Percentiles rank a stretch among this genome's conserved stretches.
Conservation (phyloP, 1,140 invertebrate genomes). For the Neuroterus valhalla region DNA sequence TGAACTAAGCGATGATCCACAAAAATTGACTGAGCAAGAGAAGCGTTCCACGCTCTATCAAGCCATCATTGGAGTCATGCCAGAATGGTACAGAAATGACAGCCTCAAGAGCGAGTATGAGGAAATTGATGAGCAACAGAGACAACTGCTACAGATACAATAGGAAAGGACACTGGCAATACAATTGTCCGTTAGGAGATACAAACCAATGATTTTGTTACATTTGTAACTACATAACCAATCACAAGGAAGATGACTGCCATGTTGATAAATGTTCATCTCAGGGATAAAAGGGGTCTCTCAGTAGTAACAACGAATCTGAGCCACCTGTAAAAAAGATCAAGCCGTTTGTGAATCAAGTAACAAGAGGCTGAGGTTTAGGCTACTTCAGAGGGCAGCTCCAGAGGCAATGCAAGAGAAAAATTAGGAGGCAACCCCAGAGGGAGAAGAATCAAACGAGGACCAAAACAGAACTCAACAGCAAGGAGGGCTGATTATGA, state of each 20-base stretch:
- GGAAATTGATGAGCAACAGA: slow-evolving; percentile 30
- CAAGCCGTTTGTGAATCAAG: slow-evolving; percentile 15
- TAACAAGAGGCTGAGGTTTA: slow-evolving; percentile 11
- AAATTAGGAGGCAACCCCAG: slow-evolving; percentile 16
- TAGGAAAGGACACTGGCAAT: slow-evolving; percentile 40
- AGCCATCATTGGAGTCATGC: slow-evolving; percentile 43
- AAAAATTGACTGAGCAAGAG: slow-evolving; percentile 47
- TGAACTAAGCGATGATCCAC: slow-evolving; percentile 41
- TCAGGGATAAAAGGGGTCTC: slow-evolving; percentile 37
- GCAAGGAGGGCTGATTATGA: slow-evolving; percentile 43
- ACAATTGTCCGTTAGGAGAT: slow-evolving; percentile 36
- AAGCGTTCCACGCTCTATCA: slow-evolving; percentile 53
- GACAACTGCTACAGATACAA: slow-evolving; percentile 43
- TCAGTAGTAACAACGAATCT: slow-evolving; percentile 14
- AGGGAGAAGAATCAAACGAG: slow-evolving; percentile 35
- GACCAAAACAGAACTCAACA: slow-evolving; percentile 27
- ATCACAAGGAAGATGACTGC: slow-evolving; percentile 45
- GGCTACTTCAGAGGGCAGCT: slow-evolving; percentile 32
- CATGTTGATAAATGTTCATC: neutral
- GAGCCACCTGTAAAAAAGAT: slow-evolving; percentile 34
- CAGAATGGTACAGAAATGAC: slow-evolving; percentile 39
- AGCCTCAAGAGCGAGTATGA: slow-evolving; percentile 29
- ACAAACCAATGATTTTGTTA: slow-evolving; percentile 44
- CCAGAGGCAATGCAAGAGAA: slow-evolving; percentile 32
- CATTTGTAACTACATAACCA: slow-evolving; percentile 36